Conservation (phyloP, 2,113 vertebrate genomes). For the Craseonycteris thonglongyai region DNA sequence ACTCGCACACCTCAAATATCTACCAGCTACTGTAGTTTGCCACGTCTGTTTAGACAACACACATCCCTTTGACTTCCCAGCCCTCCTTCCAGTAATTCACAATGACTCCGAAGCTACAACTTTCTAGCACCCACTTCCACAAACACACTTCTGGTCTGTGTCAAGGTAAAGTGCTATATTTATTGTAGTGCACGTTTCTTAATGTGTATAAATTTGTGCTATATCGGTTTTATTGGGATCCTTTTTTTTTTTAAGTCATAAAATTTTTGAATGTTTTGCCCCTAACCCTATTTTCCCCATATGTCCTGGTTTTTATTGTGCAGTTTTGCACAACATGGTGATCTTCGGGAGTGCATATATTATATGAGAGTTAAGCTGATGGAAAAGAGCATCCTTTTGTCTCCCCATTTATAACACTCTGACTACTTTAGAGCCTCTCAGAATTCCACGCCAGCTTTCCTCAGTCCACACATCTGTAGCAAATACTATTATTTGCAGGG, state of each 20-base stretch:
- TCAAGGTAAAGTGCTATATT: not conserved
- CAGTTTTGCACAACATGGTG: not conserved
- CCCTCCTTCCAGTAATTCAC: not conserved
- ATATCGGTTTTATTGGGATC: not conserved
- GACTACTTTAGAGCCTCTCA: not conserved
- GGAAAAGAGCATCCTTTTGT: not conserved
- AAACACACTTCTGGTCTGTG: not conserved
- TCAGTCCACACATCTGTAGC: not conserved
- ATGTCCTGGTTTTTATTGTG: not conserved
- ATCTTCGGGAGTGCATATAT: not conserved
- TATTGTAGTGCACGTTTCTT: not conserved
- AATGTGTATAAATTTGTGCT: not conserved
- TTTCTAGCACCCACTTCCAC: not conserved
- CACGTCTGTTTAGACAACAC: not conserved
- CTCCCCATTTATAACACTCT: not conserved
- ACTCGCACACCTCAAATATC: not conserved
- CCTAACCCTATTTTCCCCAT: not conserved
- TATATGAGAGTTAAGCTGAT: not conserved
- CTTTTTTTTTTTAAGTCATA: not conserved
- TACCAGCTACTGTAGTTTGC: not conserved
- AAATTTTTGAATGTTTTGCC: not conserved
- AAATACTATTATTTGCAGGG: not conserved
- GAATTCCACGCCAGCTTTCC: not conserved
- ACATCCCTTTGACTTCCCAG: not conserved
- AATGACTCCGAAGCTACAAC: not conserved